phyloP scores from a whole-genome alignment of 2,888 invertebrate species.

The Rhimphoctona megacephalus region DNA sequence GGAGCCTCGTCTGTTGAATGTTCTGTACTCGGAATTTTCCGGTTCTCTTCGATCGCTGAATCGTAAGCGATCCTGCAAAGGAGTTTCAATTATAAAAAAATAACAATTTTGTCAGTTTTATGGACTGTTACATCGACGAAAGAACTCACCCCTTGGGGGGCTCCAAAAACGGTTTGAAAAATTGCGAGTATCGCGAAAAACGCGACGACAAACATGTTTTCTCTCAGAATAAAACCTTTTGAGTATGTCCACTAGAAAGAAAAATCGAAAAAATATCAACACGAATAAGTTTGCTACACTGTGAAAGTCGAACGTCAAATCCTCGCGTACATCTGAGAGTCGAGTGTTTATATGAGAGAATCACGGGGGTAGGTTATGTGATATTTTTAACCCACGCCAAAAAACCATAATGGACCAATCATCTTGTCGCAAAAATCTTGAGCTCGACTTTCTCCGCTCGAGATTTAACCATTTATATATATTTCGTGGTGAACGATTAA shows the following conservation, averaged over 20 bases:
- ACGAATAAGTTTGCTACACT: slow-evolving; percentile 21
- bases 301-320: slow-evolving; percentile 50
- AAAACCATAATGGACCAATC: slow-evolving; percentile 65
- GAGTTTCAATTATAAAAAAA: neutral
- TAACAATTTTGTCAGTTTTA: neutral
- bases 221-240: neutral
- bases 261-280: slow-evolving; percentile 1
- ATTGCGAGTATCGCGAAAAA: slow-evolving; percentile 29
- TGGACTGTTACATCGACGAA: neutral
- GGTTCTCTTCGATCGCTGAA: slow-evolving; percentile 52
- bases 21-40: slow-evolving; percentile 44
- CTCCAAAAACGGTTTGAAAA: slow-evolving; percentile 41
- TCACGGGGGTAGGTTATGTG: slow-evolving; percentile 29
- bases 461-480: slow-evolving; percentile 63
- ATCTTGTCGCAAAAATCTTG: slow-evolving; percentile 50
- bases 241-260: neutral
- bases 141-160: slow-evolving; percentile 30
- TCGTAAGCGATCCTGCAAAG: slow-evolving; percentile 48
- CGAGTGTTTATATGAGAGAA: slow-evolving; percentile 59
- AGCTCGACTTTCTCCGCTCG: slow-evolving; percentile 64
- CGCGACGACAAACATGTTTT: slow-evolving; percentile 28
- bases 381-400: slow-evolving; percentile 65
- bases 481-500: slow-evolving; percentile 52
- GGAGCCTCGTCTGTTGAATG: slow-evolving; percentile 31
- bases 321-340: slow-evolving; percentile 23